These are phyloP conservation scores for Nasonia vitripennis DNA, from an alignment of 1,140 invertebrate genomes.

Conservation along the genomic window DNA sequence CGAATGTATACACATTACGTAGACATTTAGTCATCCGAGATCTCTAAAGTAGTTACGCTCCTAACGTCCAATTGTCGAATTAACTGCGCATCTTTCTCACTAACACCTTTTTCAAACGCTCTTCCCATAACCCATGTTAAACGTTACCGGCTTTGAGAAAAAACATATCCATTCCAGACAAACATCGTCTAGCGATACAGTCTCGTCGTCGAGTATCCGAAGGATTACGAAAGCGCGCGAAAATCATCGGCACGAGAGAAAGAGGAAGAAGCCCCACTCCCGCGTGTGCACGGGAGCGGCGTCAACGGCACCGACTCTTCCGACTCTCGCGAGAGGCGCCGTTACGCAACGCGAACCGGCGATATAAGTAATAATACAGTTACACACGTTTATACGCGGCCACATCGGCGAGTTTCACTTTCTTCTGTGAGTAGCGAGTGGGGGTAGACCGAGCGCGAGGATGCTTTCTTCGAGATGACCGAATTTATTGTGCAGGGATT, in stretches of 20 bases:
- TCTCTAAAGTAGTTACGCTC: no score
- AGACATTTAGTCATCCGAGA: no score
- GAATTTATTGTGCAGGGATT: background rate
- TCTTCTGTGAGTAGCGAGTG: background rate
- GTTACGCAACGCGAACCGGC: constrained; percentile 14
- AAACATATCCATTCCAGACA: background rate
- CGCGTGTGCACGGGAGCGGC: background rate
- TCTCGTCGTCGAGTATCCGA: background rate
- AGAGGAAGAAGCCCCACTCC: background rate
- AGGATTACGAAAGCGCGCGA: background rate
- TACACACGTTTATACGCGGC: background rate
- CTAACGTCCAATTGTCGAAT: no score
- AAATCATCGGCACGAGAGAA: constrained; percentile 2
- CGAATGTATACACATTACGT: no score
- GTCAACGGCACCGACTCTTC: constrained; percentile 41
- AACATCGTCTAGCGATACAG: background rate
- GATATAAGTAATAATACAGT: constrained; percentile 18
- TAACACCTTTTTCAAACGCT: background rate
- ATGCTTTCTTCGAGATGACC: background rate
- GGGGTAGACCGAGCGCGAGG: no score
- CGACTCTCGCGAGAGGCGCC: constrained; percentile 11
- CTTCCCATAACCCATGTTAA: background rate
- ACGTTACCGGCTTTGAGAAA: no score
- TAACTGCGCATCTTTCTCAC: no score
- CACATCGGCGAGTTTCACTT: constrained; percentile 35